Conservation (phyloP, 2,113 vertebrate species). For the Podarcis muralis region DNA sequence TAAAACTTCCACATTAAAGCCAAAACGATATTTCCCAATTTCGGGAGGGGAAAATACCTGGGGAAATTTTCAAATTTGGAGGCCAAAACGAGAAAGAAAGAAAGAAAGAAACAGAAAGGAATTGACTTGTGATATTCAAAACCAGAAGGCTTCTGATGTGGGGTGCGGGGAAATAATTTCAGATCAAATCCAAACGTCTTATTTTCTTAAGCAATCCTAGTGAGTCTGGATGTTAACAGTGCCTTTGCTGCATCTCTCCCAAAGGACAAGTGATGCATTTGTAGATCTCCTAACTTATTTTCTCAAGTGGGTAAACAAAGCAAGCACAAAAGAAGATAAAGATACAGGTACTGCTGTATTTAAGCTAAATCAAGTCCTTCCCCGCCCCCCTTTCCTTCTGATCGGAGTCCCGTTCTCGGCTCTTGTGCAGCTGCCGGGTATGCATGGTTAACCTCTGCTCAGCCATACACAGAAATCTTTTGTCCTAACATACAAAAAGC, state of each 20-base stretch:
- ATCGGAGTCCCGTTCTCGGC: slow-evolving; percentile 76
- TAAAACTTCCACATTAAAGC: neutral
- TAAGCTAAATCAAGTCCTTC: slow-evolving; percentile 62
- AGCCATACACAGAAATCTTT: slow-evolving; percentile 91
- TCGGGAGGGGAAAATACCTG: neutral
- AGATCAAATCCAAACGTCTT: neutral
- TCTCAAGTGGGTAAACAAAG: slow-evolving; percentile 24
- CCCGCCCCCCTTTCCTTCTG: slow-evolving; percentile 37
- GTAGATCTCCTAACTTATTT: slow-evolving; percentile 32
- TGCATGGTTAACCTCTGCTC: slow-evolving; percentile 92
- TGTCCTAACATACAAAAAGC: slow-evolving; percentile 96
- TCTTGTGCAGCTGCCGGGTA: slow-evolving; percentile 83
- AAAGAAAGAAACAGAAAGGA: neutral
- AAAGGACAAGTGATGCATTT: neutral
- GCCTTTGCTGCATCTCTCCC: neutral
- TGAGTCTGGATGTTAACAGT: neutral
- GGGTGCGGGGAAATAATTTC: too few species aligned
- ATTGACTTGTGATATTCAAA: neutral
- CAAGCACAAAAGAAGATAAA: slow-evolving; percentile 38
- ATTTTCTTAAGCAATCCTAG: slow-evolving; percentile 4
- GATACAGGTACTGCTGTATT: slow-evolving; percentile 79
- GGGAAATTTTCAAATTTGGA: neutral
- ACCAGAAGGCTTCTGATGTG: neutral
- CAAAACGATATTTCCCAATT: neutral
- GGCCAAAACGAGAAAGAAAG: neutral